phyloP scores from a whole-genome alignment of 2,888 invertebrate species.

The Boloria selene region DNA sequence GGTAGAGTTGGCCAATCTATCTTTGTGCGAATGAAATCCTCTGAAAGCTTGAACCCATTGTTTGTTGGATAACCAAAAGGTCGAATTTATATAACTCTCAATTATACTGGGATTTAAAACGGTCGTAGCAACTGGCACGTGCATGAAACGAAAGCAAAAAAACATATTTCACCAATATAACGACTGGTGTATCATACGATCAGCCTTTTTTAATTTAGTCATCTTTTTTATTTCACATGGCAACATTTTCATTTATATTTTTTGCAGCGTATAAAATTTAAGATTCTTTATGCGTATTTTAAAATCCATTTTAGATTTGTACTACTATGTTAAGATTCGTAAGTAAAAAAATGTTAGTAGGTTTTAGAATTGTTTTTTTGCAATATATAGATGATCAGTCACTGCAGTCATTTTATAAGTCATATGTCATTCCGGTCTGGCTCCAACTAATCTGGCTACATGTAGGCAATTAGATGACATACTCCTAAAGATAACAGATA shows the following conservation, averaged over 20 bases:
- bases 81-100: conserved; percentile 59
- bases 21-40: conserved; percentile 32
- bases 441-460: no score
- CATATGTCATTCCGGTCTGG: no score
- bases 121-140: conserved; percentile 43
- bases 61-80: conserved; percentile 39
- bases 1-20: conserved; percentile 29
- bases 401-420: no score
- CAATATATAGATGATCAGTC: no score
- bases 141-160: conserved; percentile 46
- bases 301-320: no score
- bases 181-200: conserved; percentile 7
- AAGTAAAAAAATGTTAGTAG: no score
- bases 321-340: no score
- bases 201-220: conserved; percentile 10
- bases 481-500: no score
- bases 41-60: conserved; percentile 39
- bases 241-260: conserved; percentile 11
- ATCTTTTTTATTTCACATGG: not conserved
- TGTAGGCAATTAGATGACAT: no score
- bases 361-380: no score
- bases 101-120: conserved; percentile 57
- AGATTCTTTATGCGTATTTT: no score
- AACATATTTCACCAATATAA: conserved; percentile 22
- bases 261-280: no score